These are phyloP conservation scores for Dryoscopus gambensis DNA, from an alignment of 2,113 vertebrate species.

Conservation along the genomic window DNA sequence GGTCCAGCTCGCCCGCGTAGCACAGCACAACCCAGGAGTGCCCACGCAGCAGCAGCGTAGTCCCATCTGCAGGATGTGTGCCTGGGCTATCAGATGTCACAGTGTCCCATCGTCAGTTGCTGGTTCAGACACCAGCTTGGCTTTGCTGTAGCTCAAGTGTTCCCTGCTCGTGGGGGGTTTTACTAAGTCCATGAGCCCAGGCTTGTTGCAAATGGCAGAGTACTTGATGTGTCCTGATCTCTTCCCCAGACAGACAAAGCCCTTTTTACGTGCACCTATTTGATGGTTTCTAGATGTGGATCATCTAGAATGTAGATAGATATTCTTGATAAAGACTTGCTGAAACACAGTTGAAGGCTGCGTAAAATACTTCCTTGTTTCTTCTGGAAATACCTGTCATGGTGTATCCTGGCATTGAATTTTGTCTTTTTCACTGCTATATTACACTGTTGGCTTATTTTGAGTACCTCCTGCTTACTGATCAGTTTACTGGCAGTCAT, in stretches of 20 bases:
- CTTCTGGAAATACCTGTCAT: background rate
- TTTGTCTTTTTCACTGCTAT: background rate
- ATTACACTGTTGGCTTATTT: background rate
- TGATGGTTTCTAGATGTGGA: background rate
- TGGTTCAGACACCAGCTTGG: background rate
- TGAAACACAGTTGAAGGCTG: background rate
- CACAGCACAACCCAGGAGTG: background rate
- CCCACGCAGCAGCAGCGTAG: background rate
- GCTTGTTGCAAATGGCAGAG: background rate
- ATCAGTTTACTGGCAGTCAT: background rate
- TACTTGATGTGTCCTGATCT: background rate
- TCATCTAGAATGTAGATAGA: background rate
- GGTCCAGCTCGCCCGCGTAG: background rate
- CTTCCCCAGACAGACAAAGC: background rate
- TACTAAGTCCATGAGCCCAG: background rate
- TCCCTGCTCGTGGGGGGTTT: background rate
- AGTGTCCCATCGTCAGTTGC: background rate
- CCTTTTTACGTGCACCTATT: background rate
- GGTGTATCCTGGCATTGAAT: background rate
- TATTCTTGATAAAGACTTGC: background rate
- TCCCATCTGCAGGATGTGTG: background rate
- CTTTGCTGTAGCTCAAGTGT: background rate
- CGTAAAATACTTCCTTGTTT: background rate
- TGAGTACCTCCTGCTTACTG: background rate
- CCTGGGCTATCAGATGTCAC: background rate